Evolutionary conservation across 2,797 vertebrate species (phyloP).

Genomic region (Allobates femoralis): DNA sequence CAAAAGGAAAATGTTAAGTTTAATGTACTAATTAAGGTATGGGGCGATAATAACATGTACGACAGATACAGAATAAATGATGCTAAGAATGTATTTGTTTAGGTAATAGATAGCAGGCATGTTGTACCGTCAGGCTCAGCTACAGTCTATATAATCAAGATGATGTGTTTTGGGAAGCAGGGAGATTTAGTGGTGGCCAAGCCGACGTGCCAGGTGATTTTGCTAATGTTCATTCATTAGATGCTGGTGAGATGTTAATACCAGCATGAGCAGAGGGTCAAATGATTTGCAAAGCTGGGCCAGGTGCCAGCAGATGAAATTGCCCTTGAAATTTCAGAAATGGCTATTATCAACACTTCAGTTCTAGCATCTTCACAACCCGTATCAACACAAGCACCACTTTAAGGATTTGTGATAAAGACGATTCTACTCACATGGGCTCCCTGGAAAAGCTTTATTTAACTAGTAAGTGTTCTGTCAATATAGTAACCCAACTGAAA

Average conservation of each 20-base stretch:
- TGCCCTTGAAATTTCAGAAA: slow-evolving; percentile 60
- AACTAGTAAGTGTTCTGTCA: background rate
- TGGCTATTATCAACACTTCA: slow-evolving; percentile 34
- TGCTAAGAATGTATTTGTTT: slow-evolving; percentile 59
- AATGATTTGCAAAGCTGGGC: slow-evolving; percentile 57
- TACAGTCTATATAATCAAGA: slow-evolving; percentile 52
- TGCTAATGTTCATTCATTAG: slow-evolving; percentile 64
- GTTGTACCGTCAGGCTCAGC: slow-evolving; percentile 24
- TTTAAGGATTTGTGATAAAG: background rate
- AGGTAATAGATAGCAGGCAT: slow-evolving; percentile 54
- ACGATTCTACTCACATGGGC: background rate
- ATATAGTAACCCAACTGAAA: background rate
- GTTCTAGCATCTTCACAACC: slow-evolving; percentile 29
- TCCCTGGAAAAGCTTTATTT: background rate
- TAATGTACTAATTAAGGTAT: slow-evolving; percentile 63
- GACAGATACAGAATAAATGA: slow-evolving; percentile 58
- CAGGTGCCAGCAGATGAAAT: slow-evolving; percentile 53
- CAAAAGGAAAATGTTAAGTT: slow-evolving; percentile 63
- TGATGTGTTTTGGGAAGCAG: slow-evolving; percentile 48
- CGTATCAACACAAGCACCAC: slow-evolving; percentile 15
- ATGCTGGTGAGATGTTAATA: slow-evolving; percentile 61
- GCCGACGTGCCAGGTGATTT: slow-evolving; percentile 56
- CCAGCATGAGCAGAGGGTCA: slow-evolving; percentile 52
- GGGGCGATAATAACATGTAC: slow-evolving; percentile 55
- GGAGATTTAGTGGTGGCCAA: slow-evolving; percentile 57